A percentile compares a stretch with the other conserved stretches of the same genome.
These are phyloP conservation scores for Podocnemis expansa DNA, from an alignment of 2,113 vertebrate genomes.

Conservation along the genomic window DNA sequence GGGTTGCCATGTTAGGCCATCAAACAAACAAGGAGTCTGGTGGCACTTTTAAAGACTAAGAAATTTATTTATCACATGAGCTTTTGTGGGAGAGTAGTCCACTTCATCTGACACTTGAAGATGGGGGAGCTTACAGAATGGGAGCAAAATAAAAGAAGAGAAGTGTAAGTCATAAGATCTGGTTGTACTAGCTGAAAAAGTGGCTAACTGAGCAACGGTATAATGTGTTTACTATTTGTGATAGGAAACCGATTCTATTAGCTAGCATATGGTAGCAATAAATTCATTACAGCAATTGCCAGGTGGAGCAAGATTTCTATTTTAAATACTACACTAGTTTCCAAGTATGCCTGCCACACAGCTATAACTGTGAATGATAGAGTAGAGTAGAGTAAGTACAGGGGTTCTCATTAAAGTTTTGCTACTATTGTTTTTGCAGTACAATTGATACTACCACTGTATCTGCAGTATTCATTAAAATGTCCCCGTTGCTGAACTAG, in stretches of 20 bases:
- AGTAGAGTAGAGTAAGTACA: accelerated
- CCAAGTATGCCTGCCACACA: accelerated
- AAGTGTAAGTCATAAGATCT: too few species aligned
- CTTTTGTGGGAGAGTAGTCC: too few species aligned
- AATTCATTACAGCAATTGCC: accelerated
- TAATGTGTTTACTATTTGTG: background rate
- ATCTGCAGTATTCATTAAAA: background rate
- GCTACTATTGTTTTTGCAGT: background rate
- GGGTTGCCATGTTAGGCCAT: too few species aligned
- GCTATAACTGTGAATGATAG: accelerated
- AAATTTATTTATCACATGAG: too few species aligned
- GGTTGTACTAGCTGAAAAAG: background rate
- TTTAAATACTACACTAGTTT: background rate
- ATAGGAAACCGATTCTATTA: background rate
- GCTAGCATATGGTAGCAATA: background rate
- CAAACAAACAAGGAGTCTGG: too few species aligned
- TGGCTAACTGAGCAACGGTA: background rate
- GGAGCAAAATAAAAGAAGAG: too few species aligned
- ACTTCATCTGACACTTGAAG: too few species aligned
- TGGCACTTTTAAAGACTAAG: too few species aligned
- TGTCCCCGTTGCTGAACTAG: background rate
- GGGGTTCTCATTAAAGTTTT: accelerated
- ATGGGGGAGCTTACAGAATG: too few species aligned
- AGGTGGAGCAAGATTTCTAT: background rate
- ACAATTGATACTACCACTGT: too few species aligned